A percentile compares a stretch with the other conserved stretches of the same genome.
Evolutionary conservation across 2,888 invertebrate genomes (phyloP).

Genomic region (Oeneis ivallda): DNA sequence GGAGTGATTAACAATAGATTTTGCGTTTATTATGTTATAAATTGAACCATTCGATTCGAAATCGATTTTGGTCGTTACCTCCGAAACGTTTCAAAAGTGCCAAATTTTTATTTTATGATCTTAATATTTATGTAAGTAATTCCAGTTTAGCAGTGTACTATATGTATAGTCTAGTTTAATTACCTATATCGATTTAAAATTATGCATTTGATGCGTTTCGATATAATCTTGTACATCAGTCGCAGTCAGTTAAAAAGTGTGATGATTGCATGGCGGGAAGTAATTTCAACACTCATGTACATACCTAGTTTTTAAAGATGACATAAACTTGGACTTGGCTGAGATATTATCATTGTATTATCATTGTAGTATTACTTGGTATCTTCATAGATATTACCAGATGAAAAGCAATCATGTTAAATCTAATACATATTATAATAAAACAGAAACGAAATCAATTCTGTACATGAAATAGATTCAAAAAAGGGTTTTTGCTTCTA

Average conservation of each 20-base stretch:
- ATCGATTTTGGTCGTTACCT: constrained; percentile 1
- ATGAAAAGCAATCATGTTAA: not conserved
- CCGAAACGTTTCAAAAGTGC: too few relatives aligned
- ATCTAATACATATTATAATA: too few relatives aligned
- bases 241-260: not conserved
- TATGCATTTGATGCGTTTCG: not conserved
- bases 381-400: not conserved
- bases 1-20: constrained; percentile 22
- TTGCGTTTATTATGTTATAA: not conserved
- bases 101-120: too few relatives aligned
- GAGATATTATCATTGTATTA: too few relatives aligned
- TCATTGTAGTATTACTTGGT: too few relatives aligned
- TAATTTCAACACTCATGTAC: not conserved
- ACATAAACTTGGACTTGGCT: not conserved
- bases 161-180: too few relatives aligned
- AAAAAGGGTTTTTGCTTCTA: too few relatives aligned
- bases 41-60: not conserved
- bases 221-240: not conserved
- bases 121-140: too few relatives aligned
- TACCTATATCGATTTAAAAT: not conserved
- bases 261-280: not conserved
- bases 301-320: not conserved
- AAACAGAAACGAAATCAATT: too few relatives aligned
- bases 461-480: too few relatives aligned
- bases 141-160: too few relatives aligned